These are phyloP conservation scores for Gallinago media DNA, from an alignment of 2,113 vertebrate species.

Conservation along the genomic window DNA sequence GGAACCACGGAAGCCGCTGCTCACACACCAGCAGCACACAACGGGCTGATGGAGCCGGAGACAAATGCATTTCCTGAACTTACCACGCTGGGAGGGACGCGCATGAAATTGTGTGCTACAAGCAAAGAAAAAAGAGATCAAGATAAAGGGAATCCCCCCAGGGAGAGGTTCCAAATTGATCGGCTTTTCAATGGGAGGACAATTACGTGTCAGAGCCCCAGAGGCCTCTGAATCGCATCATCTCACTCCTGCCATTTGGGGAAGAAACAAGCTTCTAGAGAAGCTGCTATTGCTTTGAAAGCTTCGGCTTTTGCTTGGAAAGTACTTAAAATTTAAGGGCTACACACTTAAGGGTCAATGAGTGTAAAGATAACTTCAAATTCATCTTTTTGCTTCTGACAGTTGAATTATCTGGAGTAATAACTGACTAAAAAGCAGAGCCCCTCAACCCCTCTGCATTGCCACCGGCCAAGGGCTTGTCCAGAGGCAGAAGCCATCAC, in stretches of 20 bases:
- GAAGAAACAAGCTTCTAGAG: background rate
- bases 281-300: background rate
- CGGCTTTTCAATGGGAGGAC: background rate
- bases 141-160: background rate
- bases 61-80: background rate
- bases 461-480: fast-evolving
- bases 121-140: background rate
- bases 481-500: background rate
- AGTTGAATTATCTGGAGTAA: background rate
- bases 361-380: background rate
- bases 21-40: background rate
- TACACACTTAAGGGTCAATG: background rate
- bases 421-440: background rate
- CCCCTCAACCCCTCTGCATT: fast-evolving
- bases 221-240: background rate
- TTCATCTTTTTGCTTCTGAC: background rate
- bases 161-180: background rate
- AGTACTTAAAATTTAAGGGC: background rate
- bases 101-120: background rate
- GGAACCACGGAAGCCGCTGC: background rate
- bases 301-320: background rate
- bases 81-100: background rate
- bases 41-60: fast-evolving
- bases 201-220: background rate
- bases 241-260: background rate